A percentile compares a stretch with the other conserved stretches of the same genome.
Conservation (phyloP, 2,888 invertebrate species). For the Napeogenes sylphis region DNA sequence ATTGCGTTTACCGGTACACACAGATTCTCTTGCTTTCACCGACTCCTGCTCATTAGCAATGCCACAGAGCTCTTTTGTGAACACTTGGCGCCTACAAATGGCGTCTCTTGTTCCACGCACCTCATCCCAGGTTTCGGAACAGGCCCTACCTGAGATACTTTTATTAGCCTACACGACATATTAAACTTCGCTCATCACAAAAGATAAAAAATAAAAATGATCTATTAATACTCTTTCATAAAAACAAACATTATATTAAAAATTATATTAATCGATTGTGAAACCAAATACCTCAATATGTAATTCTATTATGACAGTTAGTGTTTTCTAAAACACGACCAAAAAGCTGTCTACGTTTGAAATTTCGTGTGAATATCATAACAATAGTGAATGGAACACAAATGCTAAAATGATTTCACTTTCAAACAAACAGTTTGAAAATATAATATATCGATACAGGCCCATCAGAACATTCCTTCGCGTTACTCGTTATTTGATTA, state of each 20-base stretch:
- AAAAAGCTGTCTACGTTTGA: neutral
- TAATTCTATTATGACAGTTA: neutral
- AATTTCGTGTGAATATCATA: slow-evolving; percentile 3
- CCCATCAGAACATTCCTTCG: too few species aligned
- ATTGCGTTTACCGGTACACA: slow-evolving; percentile 33
- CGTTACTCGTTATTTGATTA: too few species aligned
- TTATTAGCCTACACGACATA: too few species aligned
- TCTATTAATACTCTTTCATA: too few species aligned
- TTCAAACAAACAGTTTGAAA: neutral
- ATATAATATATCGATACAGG: neutral
- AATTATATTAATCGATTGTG: neutral
- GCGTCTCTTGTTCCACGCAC: slow-evolving; percentile 46
- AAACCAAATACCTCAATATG: neutral
- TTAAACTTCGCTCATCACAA: too few species aligned
- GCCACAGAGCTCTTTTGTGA: slow-evolving; percentile 62
- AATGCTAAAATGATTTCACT: slow-evolving; percentile 1
- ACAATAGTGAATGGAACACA: slow-evolving; percentile 3
- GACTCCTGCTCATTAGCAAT: slow-evolving; percentile 65
- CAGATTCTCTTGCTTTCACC: slow-evolving; percentile 55
- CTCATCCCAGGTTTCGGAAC: slow-evolving; percentile 11
- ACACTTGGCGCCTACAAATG: slow-evolving; percentile 66
- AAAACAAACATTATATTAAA: too few species aligned
- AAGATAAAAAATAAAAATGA: too few species aligned
- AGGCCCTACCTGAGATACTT: too few species aligned
- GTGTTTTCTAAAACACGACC: slow-evolving; percentile 3